Evolutionary conservation across 2,797 vertebrate species (phyloP).

Genomic region (Synaphobranchus kaupii): DNA sequence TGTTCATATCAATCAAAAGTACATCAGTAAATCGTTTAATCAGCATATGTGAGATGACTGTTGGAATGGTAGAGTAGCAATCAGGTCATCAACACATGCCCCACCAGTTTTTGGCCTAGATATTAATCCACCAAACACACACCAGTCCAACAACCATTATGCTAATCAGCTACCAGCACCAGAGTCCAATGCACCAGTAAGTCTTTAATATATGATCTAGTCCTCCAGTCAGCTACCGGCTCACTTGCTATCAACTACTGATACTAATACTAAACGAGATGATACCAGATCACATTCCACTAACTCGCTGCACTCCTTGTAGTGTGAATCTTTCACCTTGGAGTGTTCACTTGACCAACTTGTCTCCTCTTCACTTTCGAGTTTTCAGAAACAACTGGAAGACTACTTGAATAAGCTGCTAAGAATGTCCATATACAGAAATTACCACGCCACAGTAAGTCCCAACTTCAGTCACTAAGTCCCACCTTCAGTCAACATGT

Average conservation of each 20-base stretch:
- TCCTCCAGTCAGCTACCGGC: background rate
- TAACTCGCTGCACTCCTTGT: background rate
- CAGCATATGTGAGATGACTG: background rate
- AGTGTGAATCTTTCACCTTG: background rate
- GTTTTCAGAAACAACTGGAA: slow-evolving; percentile 88
- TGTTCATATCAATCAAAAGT: background rate
- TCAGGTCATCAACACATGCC: background rate
- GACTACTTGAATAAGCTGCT: slow-evolving; percentile 93
- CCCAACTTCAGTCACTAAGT: slow-evolving; percentile 61
- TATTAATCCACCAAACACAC: background rate
- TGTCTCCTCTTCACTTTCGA: slow-evolving; percentile 53
- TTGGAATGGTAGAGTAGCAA: background rate
- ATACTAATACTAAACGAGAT: background rate
- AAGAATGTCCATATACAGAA: slow-evolving; percentile 89
- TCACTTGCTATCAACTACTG: background rate
- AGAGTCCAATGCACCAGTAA: background rate
- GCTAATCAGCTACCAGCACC: background rate
- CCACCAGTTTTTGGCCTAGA: background rate
- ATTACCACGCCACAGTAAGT: slow-evolving; percentile 91
- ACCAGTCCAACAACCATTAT: slow-evolving; percentile 10
- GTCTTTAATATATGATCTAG: background rate
- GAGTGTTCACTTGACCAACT: background rate
- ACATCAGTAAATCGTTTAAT: background rate
- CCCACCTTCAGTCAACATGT: background rate
- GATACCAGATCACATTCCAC: background rate